phyloP scores from a whole-genome alignment of 2,113 vertebrate genomes.

The Puma concolor region DNA sequence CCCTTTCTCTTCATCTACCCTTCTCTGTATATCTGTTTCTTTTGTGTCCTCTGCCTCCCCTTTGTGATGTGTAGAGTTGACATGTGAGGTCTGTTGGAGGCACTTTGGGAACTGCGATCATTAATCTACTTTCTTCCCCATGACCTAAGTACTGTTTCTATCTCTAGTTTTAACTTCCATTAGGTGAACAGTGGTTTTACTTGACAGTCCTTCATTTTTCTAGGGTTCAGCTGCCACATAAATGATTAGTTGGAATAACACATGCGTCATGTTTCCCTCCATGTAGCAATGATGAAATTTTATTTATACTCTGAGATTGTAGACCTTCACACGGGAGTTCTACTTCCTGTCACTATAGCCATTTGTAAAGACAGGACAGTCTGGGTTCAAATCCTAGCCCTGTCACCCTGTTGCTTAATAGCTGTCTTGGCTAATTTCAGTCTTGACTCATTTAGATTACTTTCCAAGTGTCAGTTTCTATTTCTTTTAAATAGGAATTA shows the following conservation, averaged over 20 bases:
- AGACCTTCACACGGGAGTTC: neutral
- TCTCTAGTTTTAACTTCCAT: neutral
- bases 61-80: neutral
- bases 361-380: neutral
- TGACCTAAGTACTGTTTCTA: neutral
- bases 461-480: neutral
- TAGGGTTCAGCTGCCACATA: neutral
- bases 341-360: neutral
- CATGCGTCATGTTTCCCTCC: neutral
- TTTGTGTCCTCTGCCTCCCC: neutral
- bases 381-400: neutral
- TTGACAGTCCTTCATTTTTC: neutral
- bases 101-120: rapidly evolving
- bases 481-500: neutral
- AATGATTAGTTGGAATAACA: neutral
- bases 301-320: neutral
- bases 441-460: neutral
- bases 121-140: neutral
- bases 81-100: neutral
- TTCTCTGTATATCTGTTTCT: neutral
- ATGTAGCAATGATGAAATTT: neutral
- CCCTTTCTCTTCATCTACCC: neutral
- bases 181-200: neutral
- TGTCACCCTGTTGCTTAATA: neutral
- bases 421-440: neutral